Conservation (phyloP, 2,113 vertebrate genomes). For the Oceanodroma tethys region DNA sequence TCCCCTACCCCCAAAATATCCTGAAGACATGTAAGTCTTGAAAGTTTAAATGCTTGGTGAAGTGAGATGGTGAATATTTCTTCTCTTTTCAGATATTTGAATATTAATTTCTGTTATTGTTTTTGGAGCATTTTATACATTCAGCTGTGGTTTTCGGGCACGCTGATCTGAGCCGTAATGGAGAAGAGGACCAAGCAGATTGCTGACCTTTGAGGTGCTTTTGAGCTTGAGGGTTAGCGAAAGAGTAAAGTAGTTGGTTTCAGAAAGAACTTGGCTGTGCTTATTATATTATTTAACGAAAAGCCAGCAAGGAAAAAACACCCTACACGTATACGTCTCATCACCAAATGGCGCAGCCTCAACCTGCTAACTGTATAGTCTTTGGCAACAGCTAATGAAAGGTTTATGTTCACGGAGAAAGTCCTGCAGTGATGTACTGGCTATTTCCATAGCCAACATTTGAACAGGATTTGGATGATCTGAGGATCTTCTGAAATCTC, state of each 20-base stretch:
- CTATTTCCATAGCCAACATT: not conserved
- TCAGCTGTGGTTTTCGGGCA: not conserved
- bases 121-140: not conserved
- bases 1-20: not conserved
- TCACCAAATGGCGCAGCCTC: not conserved
- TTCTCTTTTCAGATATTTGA: not conserved
- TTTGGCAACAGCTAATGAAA: not conserved
- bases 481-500: not conserved
- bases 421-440: not conserved
- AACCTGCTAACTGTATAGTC: not conserved
- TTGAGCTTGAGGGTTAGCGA: not conserved
- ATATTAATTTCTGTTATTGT: not conserved
- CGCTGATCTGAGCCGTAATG: not conserved
- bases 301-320: not conserved
- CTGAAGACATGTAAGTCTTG: not conserved
- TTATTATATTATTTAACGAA: not conserved
- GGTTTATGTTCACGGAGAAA: not conserved
- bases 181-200: not conserved
- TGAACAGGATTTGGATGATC: not conserved
- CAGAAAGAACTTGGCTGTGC: not conserved
- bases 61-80: not conserved
- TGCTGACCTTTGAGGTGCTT: not conserved
- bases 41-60: not conserved
- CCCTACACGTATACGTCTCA: not conserved
- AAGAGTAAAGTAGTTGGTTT: not conserved